Evolutionary conservation across 2,797 vertebrate genomes (phyloP).

Genomic region (Sitta carolinensis): DNA sequence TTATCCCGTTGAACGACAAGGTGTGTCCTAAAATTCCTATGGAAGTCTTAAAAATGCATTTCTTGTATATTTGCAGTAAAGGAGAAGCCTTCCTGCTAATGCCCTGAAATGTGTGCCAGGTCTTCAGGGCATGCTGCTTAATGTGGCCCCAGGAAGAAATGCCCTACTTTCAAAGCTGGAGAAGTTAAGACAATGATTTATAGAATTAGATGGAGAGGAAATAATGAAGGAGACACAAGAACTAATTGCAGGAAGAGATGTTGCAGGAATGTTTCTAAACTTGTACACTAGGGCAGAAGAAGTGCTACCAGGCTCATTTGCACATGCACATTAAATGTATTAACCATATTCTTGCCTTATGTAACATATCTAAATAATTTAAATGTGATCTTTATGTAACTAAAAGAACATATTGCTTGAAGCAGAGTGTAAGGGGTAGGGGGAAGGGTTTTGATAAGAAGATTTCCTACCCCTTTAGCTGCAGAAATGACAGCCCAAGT

Average conservation of each 20-base stretch:
- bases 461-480: not conserved
- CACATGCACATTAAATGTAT: not conserved
- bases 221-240: not conserved
- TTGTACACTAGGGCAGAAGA: not conserved
- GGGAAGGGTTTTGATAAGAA: not conserved
- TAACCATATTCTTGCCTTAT: not conserved
- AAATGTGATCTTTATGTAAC: not conserved
- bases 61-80: not conserved
- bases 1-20: not conserved
- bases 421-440: not conserved
- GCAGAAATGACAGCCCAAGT: not conserved
- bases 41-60: not conserved
- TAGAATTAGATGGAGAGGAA: not conserved
- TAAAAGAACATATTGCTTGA: not conserved
- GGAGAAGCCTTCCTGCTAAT: not conserved
- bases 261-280: not conserved
- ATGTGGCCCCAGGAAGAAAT: not conserved
- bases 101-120: slow-evolving; percentile 40
- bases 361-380: slow-evolving; percentile 35
- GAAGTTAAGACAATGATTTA: not conserved
- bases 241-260: not conserved
- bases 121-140: slow-evolving; percentile 27
- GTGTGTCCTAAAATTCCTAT: not conserved
- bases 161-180: not conserved
- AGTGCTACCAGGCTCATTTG: not conserved